A percentile compares a stretch with the other conserved stretches of the same genome.
Conservation (phyloP, 2,113 vertebrate genomes). For the Hemibagrus wyckioides region DNA sequence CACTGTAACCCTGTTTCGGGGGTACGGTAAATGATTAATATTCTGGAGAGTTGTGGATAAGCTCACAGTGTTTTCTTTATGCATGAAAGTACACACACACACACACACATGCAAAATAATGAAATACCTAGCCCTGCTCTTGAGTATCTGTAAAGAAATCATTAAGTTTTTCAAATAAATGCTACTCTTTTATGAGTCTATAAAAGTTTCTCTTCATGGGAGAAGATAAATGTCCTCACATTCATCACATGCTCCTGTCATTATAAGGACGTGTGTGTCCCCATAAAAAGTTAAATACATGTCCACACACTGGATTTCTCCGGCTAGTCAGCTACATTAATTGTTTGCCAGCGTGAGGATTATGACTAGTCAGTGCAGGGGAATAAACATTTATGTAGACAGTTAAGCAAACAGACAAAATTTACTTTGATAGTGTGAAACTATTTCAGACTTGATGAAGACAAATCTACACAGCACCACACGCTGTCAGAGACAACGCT, state of each 20-base stretch:
- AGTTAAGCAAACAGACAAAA: not conserved
- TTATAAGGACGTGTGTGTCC: not conserved
- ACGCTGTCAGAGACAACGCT: not conserved
- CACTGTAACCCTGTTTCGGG: not conserved
- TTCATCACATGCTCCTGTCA: not conserved
- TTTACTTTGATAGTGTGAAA: not conserved
- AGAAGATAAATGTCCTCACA: not conserved
- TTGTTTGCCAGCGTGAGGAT: not conserved
- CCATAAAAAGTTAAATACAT: not conserved
- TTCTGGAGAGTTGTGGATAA: not conserved
- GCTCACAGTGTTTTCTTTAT: not conserved
- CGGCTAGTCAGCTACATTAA: not conserved
- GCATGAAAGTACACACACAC: not conserved
- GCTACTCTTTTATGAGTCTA: not conserved
- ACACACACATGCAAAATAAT: slow-evolving; percentile 5
- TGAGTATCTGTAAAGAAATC: not conserved
- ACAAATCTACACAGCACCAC: not conserved
- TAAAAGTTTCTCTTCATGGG: not conserved
- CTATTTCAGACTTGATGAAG: not conserved
- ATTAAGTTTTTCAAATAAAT: not conserved
- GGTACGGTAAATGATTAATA: not conserved
- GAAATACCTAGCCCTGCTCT: not conserved
- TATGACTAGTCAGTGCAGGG: not conserved
- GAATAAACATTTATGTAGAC: not conserved
- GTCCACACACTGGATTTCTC: not conserved